Conservation (phyloP, 2,797 vertebrate genomes). For the Rhabdophis nuchalis region DNA sequence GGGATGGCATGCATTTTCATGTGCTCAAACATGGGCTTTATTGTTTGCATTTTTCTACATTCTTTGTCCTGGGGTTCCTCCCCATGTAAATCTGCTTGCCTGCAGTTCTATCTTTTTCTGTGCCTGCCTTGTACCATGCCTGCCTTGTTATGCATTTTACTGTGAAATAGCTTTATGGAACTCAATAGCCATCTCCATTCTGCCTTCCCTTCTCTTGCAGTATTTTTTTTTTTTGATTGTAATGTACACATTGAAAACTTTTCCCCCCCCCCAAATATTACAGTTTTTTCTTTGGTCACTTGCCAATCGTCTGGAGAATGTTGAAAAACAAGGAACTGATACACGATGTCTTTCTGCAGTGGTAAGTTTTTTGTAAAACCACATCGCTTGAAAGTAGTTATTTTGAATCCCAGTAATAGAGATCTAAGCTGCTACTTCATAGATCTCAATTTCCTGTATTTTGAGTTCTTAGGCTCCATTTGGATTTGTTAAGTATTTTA, state of each 20-base stretch:
- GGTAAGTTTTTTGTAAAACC: conserved; percentile 61
- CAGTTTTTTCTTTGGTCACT: conserved; percentile 75
- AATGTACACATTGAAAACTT: neutral
- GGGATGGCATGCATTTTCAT: neutral
- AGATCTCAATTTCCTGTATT: neutral
- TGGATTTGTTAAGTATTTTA: neutral
- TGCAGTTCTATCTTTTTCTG: neutral
- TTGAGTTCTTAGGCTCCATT: neutral
- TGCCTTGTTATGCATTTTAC: neutral
- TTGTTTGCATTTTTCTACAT: neutral
- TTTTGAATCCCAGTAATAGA: neutral
- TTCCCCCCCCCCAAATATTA: neutral
- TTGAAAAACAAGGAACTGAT: conserved; percentile 51
- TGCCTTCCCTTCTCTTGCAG: neutral
- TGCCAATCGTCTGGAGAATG: conserved; percentile 62
- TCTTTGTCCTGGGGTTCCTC: neutral
- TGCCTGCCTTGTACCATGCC: no score
- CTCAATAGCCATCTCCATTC: neutral
- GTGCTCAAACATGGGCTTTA: neutral
- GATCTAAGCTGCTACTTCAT: neutral
- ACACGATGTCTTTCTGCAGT: conserved; percentile 67
- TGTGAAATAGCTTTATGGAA: neutral
- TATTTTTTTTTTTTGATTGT: neutral
- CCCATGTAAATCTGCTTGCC: neutral
- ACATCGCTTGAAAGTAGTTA: neutral